Base-by-base conservation (phyloP, 2,113 vertebrate species). In the Pelecanoides urinatrix region DNA sequence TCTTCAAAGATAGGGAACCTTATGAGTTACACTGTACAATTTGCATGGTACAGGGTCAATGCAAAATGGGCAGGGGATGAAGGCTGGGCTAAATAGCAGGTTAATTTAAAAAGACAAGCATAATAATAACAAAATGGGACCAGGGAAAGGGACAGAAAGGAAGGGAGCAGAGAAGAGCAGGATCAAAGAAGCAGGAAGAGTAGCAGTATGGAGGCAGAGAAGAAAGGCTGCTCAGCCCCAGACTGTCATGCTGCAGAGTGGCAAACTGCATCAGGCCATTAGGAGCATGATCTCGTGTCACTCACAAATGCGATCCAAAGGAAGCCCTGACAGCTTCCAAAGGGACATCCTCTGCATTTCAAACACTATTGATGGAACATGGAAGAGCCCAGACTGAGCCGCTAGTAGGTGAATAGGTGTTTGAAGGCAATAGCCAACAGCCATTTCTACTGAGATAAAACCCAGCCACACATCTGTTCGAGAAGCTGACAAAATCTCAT, bases 391-490 rank as follows among this genome's bases (percentile, higher is more conserved):
- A 62, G 50, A 80, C 67, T 58, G 45, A 88, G 74, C 11, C 0
- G 1, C 49, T 44, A 53, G 27, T 12, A 59, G 70, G 65, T 76
- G 38, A 88, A 36, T 7, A 83, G 11, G 32, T 80, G 17, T 83
- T 62, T 71, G 72, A 93, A 93, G 42, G 65, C 38, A 67, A 59
- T 9, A 71, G 32, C 82, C 71, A 80, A 42, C 36, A 88, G 42
- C 63, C 50, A 25, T 66, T 82, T 95, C 71, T 90, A 32, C 47
- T 62, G 67, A 76, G 78, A 55, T 32, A 77, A 92, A 94, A 55
- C 38, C 27, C 32, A 5, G n/a, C 23, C 26, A 13, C 50, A 34
- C 1, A 2, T 40, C 75, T 59, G 17, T 38, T 53, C 0, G 0
- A 84, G 59, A 88, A 70, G 38, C 42, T 74, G 83, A n/a, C 50